Base-by-base conservation (phyloP, 2,113 vertebrate genomes). In the Coreoperca whiteheadi region DNA sequence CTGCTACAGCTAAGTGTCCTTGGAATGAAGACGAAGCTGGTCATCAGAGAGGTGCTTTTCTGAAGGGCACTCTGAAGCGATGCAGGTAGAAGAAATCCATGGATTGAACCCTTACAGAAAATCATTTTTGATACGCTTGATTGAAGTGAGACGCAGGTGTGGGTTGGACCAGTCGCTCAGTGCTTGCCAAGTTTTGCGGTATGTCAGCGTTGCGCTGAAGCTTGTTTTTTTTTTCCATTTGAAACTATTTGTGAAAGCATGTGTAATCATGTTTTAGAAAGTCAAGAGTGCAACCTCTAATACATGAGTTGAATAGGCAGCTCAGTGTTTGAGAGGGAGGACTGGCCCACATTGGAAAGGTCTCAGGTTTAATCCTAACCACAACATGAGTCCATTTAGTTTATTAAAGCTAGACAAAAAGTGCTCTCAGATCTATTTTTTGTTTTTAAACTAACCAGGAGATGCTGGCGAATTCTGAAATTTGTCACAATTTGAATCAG, bases 21-120 rank as follows among this genome's bases (percentile, higher is more conserved):
- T 9, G 8, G 30, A 59, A 67, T 9, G 43, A 76, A 61, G 48
- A 67, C 43, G 16, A 15, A 25, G 41, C 53, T 41, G 48, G 63
- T 82, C 6, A 39, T 70, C 50, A 64, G 48, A 56, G 50, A 66
- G 39, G 39, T 57, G 51, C 39, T 32, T 56, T 34, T 65, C 41
- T 48, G 53, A 21, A 73, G 28, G 23, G 50, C 20, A 60, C 56
- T 9, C 37, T 21, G 57, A 25, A 69, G 59, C 21, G 11, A 30
- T 30, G 25, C 21, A 46, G 23, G 48, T 48, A 46, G 48, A 65
- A 20, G 5, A 65, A 21, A 30, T 67, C n/a, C 18, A 37, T 32
- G 37, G 28, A 34, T 32, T 34, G 51, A 56, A 21, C 21, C 14
- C 14, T n/a, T 61, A 4, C 4, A 68, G 39, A 28, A 77, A 56